These are phyloP conservation scores for Hoplostethus atlanticus DNA, from an alignment of 2,797 vertebrate species.

Conservation along the genomic window DNA sequence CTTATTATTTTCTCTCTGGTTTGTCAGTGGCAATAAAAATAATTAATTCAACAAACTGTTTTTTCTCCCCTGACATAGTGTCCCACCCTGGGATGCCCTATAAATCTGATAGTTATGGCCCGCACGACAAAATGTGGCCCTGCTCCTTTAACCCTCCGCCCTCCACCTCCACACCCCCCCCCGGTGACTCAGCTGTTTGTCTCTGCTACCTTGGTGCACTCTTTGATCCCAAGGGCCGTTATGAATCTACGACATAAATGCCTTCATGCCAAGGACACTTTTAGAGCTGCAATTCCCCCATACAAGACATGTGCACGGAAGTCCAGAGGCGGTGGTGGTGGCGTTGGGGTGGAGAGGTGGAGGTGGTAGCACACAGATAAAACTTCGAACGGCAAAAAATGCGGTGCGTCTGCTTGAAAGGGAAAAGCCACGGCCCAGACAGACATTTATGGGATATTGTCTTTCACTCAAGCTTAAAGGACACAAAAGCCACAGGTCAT, in stretches of 20 bases:
- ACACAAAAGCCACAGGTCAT: background rate
- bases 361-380: conserved; percentile 13
- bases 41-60: conserved; percentile 36
- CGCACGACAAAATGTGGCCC: conserved; percentile 7
- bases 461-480: conserved; percentile 31
- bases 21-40: conserved; percentile 36
- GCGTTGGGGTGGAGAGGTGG: conserved; percentile 2
- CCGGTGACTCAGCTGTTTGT: conserved; percentile 24
- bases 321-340: conserved; percentile 13
- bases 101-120: conserved; percentile 42
- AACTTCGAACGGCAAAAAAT: conserved; percentile 13
- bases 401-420: background rate
- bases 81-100: conserved; percentile 21
- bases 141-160: background rate
- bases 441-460: conserved; percentile 23
- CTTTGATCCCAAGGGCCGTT: conserved; percentile 43
- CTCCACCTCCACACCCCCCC: conserved; percentile 3
- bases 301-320: conserved; percentile 1
- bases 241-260: conserved; percentile 28
- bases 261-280: conserved; percentile 25
- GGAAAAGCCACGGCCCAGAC: conserved; percentile 21
- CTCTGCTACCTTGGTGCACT: conserved; percentile 11
- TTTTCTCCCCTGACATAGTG: conserved; percentile 5
- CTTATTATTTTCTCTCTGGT: conserved; percentile 37
- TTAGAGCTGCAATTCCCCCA: conserved; percentile 17